Conservation (phyloP, 2,888 invertebrate species). For the Pammene aurita region DNA sequence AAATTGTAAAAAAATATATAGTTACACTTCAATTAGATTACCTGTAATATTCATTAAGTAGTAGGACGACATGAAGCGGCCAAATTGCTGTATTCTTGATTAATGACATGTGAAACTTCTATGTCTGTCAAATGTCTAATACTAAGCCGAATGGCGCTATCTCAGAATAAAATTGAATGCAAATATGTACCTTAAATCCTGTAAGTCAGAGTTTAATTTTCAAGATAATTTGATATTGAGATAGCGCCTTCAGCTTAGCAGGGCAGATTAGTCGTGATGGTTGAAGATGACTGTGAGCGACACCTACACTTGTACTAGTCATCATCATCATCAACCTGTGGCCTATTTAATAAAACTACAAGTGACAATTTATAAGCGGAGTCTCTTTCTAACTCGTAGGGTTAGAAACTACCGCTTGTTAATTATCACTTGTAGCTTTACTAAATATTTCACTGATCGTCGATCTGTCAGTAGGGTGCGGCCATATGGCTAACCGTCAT, state of each 20-base stretch:
- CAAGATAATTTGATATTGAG: no score
- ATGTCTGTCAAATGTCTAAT: neutral
- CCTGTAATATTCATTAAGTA: conserved; percentile 24
- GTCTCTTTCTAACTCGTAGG: no score
- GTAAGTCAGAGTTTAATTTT: no score
- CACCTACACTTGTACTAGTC: neutral
- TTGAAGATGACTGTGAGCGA: neutral
- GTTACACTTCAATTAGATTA: conserved; percentile 24
- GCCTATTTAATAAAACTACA: no score
- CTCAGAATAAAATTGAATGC: no score
- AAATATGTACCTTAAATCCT: no score
- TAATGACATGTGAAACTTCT: neutral
- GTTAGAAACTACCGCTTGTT: neutral
- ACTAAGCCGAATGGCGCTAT: no score
- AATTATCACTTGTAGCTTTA: neutral
- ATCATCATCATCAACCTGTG: no score
- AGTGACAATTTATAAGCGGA: no score
- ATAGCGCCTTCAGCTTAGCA: no score
- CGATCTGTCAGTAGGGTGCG: neutral
- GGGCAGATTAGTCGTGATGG: no score
- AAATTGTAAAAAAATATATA: conserved; percentile 25
- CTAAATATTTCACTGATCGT: neutral
- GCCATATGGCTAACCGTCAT: neutral
- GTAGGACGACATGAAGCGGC: conserved; percentile 26
- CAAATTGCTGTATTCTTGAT: conserved; percentile 18